Base-by-base conservation (phyloP, 1,140 invertebrate species). In the Drosophila trapezifrons region DNA sequence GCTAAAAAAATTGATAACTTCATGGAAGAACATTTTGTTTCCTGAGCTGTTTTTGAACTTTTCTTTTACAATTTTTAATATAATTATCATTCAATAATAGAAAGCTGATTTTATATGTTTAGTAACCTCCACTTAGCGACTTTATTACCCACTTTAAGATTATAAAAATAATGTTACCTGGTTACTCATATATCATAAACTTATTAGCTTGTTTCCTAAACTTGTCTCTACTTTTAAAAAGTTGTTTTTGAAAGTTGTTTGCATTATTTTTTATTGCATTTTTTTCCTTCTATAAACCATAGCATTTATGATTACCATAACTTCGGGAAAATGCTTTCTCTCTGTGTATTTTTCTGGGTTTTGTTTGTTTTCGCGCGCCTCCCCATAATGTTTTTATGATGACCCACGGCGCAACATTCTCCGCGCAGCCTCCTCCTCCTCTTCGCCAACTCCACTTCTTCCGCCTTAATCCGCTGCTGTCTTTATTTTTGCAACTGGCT, bases 351-450 rank as follows among this genome's bases (percentile, higher is more conserved):
- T 46, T 52, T 32, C 62, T 45, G 47, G 59, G 51, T 72, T 55
- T 79, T 87, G 71, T 79, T 87, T 87, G 79, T 70, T 83, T 81
- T 75, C 74, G 56, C 62, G 73, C 67, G 77, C 60, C 81, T 78
- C 46, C 63, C 83, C 83, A 86, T 86, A 86, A 86, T 86, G 83
- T 83, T 87, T 87, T 87, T 86, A 86, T 86, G 83, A 86, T 86
- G 83, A 86, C 83, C 83, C 79, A 83, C 70, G 82, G 78, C 78
- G 63, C 67, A 80, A 58, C 62, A 59, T 54, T 58, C 78, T 79
- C 67, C 38, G 57, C 54, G 58, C 72, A 70, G 64, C 38, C 43
- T 43, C 51, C 35, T 12, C n/a, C n/a, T 17, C 51, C 35, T 12
- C n/a, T 17, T 17, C 12, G 4, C 37, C 13, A 37, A 13, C 1